A percentile compares a stretch with the other conserved stretches of the same genome.
These are phyloP conservation scores for Morinoia aosen DNA, from an alignment of 2,888 invertebrate genomes.

Conservation along the genomic window DNA sequence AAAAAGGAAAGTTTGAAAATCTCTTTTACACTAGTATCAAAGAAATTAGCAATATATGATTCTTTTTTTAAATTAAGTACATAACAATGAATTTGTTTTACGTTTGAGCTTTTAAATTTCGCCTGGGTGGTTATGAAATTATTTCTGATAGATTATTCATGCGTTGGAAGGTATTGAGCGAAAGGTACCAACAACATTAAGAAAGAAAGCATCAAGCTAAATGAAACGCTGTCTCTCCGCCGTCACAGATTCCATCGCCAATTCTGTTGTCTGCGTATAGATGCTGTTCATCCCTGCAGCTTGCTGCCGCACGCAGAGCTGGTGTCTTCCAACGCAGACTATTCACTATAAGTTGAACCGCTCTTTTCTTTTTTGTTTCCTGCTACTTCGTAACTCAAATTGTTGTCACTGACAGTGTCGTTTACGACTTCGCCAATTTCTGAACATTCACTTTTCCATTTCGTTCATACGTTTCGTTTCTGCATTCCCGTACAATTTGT, in stretches of 20 bases:
- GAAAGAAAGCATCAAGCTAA: neutral
- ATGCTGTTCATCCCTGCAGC: neutral
- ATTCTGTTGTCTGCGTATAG: too few species aligned
- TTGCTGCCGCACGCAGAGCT: neutral
- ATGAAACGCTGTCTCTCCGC: neutral
- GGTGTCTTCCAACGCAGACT: neutral
- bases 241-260: too few species aligned
- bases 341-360: neutral
- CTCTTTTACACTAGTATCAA: neutral
- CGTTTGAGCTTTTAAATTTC: too few species aligned
- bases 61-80: neutral
- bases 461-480: too few species aligned
- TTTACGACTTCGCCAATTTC: too few species aligned
- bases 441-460: too few species aligned
- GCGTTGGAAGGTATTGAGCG: neutral
- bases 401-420: neutral
- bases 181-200: neutral
- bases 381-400: neutral
- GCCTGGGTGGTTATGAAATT: neutral
- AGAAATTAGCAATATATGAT: neutral
- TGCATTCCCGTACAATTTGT: neutral
- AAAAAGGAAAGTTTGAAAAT: neutral
- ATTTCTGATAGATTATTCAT: neutral
- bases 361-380: neutral
- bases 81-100: too few species aligned